A percentile compares a stretch with the other conserved stretches of the same genome.
phyloP scores from a whole-genome alignment of 2,888 invertebrate genomes.

The Polydrusus pterygomalis region DNA sequence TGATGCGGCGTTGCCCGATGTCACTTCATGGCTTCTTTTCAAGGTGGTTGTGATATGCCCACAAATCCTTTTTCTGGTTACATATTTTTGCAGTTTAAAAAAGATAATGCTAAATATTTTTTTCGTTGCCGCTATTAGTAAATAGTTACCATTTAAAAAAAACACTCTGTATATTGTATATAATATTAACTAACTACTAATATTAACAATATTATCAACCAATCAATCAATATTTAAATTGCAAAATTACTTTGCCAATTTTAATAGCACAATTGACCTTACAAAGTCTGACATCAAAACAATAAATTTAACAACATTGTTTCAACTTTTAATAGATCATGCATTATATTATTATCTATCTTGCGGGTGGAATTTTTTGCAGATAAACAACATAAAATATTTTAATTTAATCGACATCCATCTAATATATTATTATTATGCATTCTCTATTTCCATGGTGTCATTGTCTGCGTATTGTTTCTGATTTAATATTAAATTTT shows the following conservation, averaged over 20 bases:
- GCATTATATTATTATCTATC: constrained; percentile 4
- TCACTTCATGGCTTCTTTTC: too few species aligned
- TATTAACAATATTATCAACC: constrained; percentile 44
- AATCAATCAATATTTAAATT: constrained; percentile 43
- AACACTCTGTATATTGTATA: too few species aligned
- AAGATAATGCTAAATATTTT: too few species aligned
- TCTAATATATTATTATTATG: constrained; percentile 26
- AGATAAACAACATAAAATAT: constrained; percentile 29
- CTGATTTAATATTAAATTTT: constrained; percentile 27
- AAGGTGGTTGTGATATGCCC: too few species aligned
- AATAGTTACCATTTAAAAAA: too few species aligned
- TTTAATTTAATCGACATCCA: constrained; percentile 33
- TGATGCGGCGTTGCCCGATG: too few species aligned
- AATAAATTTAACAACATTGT: constrained; percentile 33
- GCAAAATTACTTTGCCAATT: constrained; percentile 43
- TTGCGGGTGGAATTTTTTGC: constrained; percentile 45
- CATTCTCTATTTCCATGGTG: constrained; percentile 30
- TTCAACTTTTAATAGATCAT: constrained; percentile 21
- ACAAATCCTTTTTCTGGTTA: too few species aligned
- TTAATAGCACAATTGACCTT: constrained; percentile 46
- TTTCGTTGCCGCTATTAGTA: too few species aligned
- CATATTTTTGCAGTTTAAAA: too few species aligned
- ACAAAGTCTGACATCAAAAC: constrained; percentile 37
- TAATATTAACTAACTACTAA: background rate
- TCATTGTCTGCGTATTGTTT: constrained; percentile 35